Evolutionary conservation across 2,113 vertebrate genomes (phyloP), one percentile per base, ranked within the genome.

Genomic region (Seriola dumerili): DNA sequence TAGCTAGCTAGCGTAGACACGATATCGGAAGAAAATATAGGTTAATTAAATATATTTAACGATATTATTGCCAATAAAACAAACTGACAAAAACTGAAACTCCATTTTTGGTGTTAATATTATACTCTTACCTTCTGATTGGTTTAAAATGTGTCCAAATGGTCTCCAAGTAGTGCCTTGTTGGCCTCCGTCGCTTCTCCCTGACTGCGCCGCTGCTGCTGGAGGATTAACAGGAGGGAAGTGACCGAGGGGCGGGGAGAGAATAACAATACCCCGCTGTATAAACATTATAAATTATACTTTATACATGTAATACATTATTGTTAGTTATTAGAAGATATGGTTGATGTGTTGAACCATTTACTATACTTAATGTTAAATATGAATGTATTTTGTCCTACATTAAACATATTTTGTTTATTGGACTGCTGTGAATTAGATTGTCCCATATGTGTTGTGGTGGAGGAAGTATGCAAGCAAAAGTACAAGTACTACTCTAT

Each of bases 211-310:
- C 64, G 70, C 80, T 46, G 77, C 87, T 86, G 76, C 85, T 84
- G 78, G 72, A 82, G 91, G 88, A 89, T 93, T 88, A 92, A 81
- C 80, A 76, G 81, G 85, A 88, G 90, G 91, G 91, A 88, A 88
- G 91, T 85, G 84, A 77, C 25, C 3, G 23, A 34, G 86, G 80
- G 85, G 86, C 70, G 78, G 85, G 80, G 88, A 72, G 46, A 61
- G 57, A 34, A 54, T 0, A 81, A 84, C 77, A 76, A 77, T 44
- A 57, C 72, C 59, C 63, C 44, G 3, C 9, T 52, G 23, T 36
- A 64, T 50, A 50, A 65, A 76, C 76, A 75, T 11, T 14, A 17
- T 16, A 34, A 2, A 59, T 11, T 8, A 61, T 10, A 84, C 38
- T n/a, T 8, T 57, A 29, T 0, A 68, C 1, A 61, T 19, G 25